Conservation (phyloP, 2,113 vertebrate genomes). For the Crotalus tigris region DNA sequence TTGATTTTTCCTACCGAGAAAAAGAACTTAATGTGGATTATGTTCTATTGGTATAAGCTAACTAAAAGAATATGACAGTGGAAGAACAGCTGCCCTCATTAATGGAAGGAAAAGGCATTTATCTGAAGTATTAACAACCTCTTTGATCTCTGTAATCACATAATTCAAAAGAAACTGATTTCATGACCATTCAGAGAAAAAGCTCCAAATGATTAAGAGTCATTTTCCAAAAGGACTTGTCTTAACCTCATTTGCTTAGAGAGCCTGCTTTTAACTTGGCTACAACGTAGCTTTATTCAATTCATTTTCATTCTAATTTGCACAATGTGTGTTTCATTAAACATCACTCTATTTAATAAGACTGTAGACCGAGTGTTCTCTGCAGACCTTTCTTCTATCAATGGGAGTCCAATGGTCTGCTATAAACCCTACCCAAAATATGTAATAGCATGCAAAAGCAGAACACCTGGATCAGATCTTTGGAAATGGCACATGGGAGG, state of each 20-base stretch:
- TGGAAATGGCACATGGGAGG: not conserved
- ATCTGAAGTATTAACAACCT: conserved; percentile 38
- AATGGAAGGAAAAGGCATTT: conserved; percentile 19
- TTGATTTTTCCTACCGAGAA: not conserved
- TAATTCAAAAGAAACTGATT: conserved; percentile 53
- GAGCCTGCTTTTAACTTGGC: conserved; percentile 5
- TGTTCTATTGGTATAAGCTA: not conserved
- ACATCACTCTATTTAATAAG: conserved; percentile 12
- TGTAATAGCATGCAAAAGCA: no score
- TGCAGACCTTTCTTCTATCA: not conserved
- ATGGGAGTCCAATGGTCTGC: conserved; percentile 3
- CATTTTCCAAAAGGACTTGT: conserved; percentile 28
- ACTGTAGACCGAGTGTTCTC: conserved; percentile 5
- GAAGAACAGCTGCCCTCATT: conserved; percentile 14
- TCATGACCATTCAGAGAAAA: conserved; percentile 39
- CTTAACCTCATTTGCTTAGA: conserved; percentile 46
- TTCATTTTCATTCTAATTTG: conserved; percentile 45
- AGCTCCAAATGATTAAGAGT: conserved; percentile 36
- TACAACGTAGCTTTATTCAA: conserved; percentile 6
- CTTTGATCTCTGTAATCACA: conserved; percentile 56
- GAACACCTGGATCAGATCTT: not conserved
- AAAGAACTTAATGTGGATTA: conserved; percentile 10
- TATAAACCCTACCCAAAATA: not conserved
- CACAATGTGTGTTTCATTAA: conserved; percentile 37
- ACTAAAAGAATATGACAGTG: conserved; percentile 1